These are phyloP conservation scores for Amyelois transitella DNA, from an alignment of 1,140 invertebrate genomes.

Conservation along the genomic window DNA sequence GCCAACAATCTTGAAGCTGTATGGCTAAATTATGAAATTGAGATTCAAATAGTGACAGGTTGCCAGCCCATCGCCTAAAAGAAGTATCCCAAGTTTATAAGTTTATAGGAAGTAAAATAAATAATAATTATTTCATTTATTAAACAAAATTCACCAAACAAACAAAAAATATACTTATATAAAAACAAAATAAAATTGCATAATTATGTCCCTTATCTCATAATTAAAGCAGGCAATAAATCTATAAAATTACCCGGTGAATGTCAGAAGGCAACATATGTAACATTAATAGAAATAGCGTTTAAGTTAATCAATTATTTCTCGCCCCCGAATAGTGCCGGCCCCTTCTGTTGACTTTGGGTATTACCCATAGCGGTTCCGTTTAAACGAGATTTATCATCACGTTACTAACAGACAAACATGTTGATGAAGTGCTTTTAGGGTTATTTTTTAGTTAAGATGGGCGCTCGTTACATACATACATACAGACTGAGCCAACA, in stretches of 20 bases:
- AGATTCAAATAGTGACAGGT: too few relatives aligned
- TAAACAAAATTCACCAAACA: too few relatives aligned
- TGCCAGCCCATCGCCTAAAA: too few relatives aligned
- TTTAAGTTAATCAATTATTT: slow-evolving; percentile 68
- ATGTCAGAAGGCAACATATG: slow-evolving; percentile 55
- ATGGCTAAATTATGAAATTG: too few relatives aligned
- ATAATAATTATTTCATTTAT: too few relatives aligned
- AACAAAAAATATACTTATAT: too few relatives aligned
- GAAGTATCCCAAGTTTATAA: too few relatives aligned
- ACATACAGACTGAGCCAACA: too few relatives aligned
- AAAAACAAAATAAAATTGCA: too few relatives aligned
- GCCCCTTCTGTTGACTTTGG: slow-evolving; percentile 39
- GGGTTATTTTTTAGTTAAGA: not conserved
- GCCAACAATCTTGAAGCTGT: too few relatives aligned
- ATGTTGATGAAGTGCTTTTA: not conserved
- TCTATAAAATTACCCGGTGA: slow-evolving; percentile 11
- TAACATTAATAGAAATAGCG: slow-evolving; percentile 58
- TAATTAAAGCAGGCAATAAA: not conserved
- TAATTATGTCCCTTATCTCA: not conserved
- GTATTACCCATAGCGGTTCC: slow-evolving; percentile 20
- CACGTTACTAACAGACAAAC: slow-evolving; percentile 24
- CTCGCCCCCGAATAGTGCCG: slow-evolving; percentile 43
- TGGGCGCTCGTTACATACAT: too few relatives aligned
- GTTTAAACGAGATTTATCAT: slow-evolving; percentile 35
- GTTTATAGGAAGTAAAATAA: too few relatives aligned